Conservation (phyloP, 2,113 vertebrate genomes). For the Anhinga anhinga region DNA sequence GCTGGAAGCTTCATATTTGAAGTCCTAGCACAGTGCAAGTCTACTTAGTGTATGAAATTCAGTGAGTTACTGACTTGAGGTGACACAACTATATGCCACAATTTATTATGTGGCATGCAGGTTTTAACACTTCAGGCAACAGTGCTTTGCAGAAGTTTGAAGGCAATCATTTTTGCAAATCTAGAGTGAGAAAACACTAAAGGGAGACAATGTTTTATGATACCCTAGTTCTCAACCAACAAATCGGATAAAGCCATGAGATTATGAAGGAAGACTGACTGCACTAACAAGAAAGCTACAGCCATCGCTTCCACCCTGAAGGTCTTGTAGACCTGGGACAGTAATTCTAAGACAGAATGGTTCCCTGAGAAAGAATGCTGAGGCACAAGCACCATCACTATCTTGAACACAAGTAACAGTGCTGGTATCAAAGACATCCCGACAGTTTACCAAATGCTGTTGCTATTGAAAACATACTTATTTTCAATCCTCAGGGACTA, state of each 20-base stretch:
- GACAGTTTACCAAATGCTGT: background rate
- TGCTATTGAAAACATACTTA: background rate
- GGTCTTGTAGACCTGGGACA: background rate
- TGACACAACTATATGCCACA: background rate
- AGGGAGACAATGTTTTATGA: background rate
- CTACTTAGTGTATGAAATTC: background rate
- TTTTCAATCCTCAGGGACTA: background rate
- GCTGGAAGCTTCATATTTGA: background rate
- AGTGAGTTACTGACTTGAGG: background rate
- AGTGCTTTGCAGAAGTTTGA: background rate
- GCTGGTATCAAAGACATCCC: background rate
- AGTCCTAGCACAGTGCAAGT: background rate
- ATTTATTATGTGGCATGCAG: background rate
- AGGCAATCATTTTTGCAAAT: background rate
- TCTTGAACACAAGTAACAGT: background rate
- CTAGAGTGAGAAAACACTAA: background rate
- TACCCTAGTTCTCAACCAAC: background rate
- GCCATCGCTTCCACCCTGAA: background rate
- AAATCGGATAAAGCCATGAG: background rate
- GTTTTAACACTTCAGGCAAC: background rate
- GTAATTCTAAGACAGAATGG: background rate
- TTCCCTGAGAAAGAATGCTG: background rate
- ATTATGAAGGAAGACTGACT: background rate
- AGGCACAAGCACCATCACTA: background rate
- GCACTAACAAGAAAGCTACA: background rate